These are phyloP conservation scores for Erythrocebus patas DNA, from an alignment of 2,113 vertebrate genomes.

Conservation along the genomic window DNA sequence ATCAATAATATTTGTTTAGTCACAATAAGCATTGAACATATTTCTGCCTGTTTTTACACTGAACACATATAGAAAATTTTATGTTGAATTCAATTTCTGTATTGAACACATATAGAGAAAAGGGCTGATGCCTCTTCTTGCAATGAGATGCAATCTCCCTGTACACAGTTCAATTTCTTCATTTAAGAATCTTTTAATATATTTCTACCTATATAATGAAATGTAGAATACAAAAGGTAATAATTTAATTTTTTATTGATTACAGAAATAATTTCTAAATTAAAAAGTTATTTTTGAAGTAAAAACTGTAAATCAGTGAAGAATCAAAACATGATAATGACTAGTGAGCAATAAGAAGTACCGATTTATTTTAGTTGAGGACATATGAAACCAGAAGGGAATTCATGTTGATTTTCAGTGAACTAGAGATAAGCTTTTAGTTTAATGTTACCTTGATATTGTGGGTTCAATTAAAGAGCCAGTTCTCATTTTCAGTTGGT, in stretches of 20 bases:
- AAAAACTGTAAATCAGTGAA: background rate
- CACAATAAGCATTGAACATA: background rate
- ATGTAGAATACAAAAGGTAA: background rate
- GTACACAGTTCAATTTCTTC: background rate
- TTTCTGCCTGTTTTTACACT: background rate
- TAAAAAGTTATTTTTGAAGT: background rate
- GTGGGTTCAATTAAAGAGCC: slow-evolving; percentile 96
- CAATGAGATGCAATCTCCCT: background rate
- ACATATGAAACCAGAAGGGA: background rate
- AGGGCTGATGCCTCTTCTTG: background rate
- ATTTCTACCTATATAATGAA: background rate
- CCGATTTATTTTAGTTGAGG: background rate
- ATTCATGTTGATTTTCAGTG: background rate
- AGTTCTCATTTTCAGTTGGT: slow-evolving; percentile 93
- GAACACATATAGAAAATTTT: background rate
- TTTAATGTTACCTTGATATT: slow-evolving; percentile 90
- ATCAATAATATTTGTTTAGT: background rate
- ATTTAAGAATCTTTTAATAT: background rate
- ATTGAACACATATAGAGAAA: background rate
- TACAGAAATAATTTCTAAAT: background rate
- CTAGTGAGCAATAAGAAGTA: background rate
- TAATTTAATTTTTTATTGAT: background rate
- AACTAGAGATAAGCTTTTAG: slow-evolving; percentile 28
- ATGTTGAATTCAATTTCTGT: background rate
- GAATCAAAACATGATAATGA: background rate